Percentiles rank a stretch among this genome's conserved stretches.
Conservation (phyloP, 2,888 invertebrate genomes). For the Calliopum simillimum region DNA sequence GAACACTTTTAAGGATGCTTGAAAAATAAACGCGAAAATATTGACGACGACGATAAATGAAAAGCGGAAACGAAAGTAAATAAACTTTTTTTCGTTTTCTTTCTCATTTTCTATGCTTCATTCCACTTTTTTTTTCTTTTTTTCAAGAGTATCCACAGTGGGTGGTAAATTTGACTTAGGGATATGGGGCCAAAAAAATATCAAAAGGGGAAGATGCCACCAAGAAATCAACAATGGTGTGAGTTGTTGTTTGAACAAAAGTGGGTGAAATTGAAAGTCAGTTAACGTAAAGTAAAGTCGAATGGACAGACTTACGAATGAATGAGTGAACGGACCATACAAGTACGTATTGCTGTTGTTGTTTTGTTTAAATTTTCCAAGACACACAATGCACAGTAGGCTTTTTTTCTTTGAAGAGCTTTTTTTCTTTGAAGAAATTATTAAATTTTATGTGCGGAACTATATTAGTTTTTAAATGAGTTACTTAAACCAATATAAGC, state of each 20-base stretch:
- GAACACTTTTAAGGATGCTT: conserved; percentile 28
- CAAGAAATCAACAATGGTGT: background rate
- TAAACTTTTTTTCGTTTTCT: conserved; percentile 39
- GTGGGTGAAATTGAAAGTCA: conserved; percentile 31
- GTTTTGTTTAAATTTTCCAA: background rate
- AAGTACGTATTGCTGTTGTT: background rate
- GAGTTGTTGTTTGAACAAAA: conserved; percentile 16
- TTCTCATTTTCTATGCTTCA: conserved; percentile 9
- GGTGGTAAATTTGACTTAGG: conserved; percentile 11
- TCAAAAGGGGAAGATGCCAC: conserved; percentile 24
- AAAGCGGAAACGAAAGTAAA: conserved; percentile 41
- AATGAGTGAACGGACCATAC: background rate
- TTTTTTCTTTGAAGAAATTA: too few relatives aligned
- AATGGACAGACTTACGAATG: background rate
- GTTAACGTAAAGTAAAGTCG: conserved; percentile 9
- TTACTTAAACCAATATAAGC: too few relatives aligned
- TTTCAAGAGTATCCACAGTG: conserved; percentile 29
- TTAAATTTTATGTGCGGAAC: too few relatives aligned
- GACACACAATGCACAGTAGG: background rate
- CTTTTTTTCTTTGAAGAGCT: background rate
- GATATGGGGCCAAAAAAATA: conserved; percentile 20
- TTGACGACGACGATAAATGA: conserved; percentile 24
- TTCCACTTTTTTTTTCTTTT: conserved; percentile 19
- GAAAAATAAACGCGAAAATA: conserved; percentile 42
- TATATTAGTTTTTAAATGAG: too few relatives aligned